phyloP scores from a whole-genome alignment of 2,888 invertebrate genomes.

The Eupithecia vulgata region DNA sequence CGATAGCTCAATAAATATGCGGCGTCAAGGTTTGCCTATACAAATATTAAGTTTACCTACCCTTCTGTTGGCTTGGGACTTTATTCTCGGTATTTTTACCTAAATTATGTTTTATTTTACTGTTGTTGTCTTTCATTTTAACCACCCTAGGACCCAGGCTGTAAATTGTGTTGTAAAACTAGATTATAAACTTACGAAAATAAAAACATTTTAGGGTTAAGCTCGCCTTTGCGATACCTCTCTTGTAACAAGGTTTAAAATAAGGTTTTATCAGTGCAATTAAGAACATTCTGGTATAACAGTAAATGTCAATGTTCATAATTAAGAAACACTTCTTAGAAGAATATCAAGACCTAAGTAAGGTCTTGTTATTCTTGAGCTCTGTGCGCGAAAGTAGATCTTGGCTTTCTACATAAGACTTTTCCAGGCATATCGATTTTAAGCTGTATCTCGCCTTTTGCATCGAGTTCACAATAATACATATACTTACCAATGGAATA shows the following conservation, averaged over 20 bases:
- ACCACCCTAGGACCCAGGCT: background rate
- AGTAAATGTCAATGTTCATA: background rate
- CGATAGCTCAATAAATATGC: constrained; percentile 52
- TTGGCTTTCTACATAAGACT: background rate
- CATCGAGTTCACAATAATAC: background rate
- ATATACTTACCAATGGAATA: background rate
- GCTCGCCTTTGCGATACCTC: too few species aligned
- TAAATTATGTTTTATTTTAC: background rate
- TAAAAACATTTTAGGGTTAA: too few species aligned
- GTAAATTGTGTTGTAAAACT: too few species aligned
- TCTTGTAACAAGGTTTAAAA: too few species aligned
- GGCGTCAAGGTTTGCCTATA: background rate
- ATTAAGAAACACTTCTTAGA: background rate
- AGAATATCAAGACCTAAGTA: background rate
- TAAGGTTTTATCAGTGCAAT: too few species aligned
- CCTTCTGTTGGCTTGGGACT: background rate
- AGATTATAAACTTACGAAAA: too few species aligned
- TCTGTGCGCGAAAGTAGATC: background rate
- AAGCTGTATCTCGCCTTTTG: background rate
- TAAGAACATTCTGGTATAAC: too few species aligned
- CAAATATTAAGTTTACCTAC: background rate
- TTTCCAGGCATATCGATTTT: background rate
- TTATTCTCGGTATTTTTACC: background rate
- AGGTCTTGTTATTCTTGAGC: background rate
- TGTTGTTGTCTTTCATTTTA: background rate